phyloP scores from a whole-genome alignment of 2,888 invertebrate species.

The Cheilosia impressa region DNA sequence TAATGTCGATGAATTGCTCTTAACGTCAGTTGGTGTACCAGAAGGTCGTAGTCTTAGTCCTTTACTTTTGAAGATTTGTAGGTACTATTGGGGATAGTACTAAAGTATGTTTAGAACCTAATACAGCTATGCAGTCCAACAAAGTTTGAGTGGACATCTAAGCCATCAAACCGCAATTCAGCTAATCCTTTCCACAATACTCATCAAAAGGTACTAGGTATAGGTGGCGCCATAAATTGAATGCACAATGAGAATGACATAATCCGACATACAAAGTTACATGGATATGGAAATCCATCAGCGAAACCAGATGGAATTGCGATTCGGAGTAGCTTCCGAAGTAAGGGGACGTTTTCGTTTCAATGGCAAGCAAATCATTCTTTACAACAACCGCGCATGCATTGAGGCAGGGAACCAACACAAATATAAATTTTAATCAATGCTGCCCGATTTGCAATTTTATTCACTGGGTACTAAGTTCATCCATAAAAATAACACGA shows the following conservation, averaged over 20 bases:
- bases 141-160: no score
- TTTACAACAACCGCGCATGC: conserved; percentile 64
- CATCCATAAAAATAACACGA: background rate
- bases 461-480: background rate
- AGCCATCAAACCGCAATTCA: no score
- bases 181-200: no score
- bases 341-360: background rate
- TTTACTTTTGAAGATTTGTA: no score
- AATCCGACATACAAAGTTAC: conserved; percentile 6
- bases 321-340: background rate
- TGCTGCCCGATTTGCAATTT: conserved; percentile 8
- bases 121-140: no score
- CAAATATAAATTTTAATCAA: conserved; percentile 8
- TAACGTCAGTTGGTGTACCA: no score
- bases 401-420: conserved; percentile 67
- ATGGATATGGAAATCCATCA: background rate
- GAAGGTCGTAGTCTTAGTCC: no score
- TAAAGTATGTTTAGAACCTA: no score
- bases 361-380: background rate
- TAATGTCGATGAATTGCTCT: no score
- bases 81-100: no score
- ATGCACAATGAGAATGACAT: conserved; percentile 12
- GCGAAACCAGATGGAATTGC: background rate
- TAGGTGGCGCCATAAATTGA: background rate
- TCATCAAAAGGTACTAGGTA: no score